Percentiles rank a stretch among this genome's conserved stretches.
These are phyloP conservation scores for Aplysia californica DNA, from an alignment of 1,140 invertebrate species.

Conservation along the genomic window DNA sequence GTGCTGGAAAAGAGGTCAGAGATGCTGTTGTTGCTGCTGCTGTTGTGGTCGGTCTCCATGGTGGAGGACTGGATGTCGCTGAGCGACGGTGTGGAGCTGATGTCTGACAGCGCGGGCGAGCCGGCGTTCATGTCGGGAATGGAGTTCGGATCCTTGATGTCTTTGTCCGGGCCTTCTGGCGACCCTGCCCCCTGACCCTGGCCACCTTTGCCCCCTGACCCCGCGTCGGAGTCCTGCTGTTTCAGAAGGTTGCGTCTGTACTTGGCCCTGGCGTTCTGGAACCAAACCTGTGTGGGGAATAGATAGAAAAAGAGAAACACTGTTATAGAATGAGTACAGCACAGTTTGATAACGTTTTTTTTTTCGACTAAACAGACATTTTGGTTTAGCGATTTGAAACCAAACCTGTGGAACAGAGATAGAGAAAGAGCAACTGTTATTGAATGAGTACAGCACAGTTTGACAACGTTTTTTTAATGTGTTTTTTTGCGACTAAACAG, in stretches of 20 bases:
- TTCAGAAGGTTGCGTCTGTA: constrained; percentile 94
- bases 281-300: constrained; percentile 86
- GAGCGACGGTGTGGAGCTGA: constrained; percentile 60
- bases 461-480: no score
- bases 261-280: constrained; percentile 98
- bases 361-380: no score
- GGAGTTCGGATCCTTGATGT: constrained; percentile 41
- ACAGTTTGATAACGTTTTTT: no score
- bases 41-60: constrained; percentile 43
- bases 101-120: constrained; percentile 59
- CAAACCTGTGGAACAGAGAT: no score
- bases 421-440: not conserved
- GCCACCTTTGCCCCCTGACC: constrained; percentile 22
- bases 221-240: constrained; percentile 68
- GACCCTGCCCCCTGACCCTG: constrained; percentile 23
- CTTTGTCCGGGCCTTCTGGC: constrained; percentile 34
- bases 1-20: constrained; percentile 46
- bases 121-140: constrained; percentile 45
- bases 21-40: constrained; percentile 44
- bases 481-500: no score
- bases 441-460: no score
- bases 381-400: no score
- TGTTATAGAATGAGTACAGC: not conserved
- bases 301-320: not conserved
- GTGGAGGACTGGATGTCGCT: constrained; percentile 44